These are phyloP conservation scores for Tupaia chinensis DNA, from an alignment of 2,113 vertebrate species.

Conservation along the genomic window DNA sequence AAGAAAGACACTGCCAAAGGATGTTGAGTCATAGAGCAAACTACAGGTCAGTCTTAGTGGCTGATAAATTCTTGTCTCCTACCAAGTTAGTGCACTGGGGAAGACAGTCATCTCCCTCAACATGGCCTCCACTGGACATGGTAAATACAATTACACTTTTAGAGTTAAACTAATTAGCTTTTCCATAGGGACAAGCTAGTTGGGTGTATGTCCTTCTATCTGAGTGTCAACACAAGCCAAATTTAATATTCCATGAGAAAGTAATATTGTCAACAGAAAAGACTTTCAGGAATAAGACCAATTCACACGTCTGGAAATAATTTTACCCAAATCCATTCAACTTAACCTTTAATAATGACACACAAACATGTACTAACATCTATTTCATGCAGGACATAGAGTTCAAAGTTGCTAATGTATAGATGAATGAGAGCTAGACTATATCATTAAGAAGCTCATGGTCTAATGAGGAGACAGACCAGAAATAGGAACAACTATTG, in stretches of 20 bases:
- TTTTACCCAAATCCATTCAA: slow-evolving; percentile 20
- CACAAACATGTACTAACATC: neutral
- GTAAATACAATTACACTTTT: slow-evolving; percentile 16
- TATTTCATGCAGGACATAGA: neutral
- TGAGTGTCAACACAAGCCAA: slow-evolving; percentile 12
- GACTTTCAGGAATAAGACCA: slow-evolving; percentile 32
- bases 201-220: neutral
- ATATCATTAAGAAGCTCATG: neutral
- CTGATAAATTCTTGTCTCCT: neutral
- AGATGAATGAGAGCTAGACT: neutral
- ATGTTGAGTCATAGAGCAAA: neutral
- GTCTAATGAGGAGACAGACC: neutral
- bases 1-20: neutral
- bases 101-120: neutral
- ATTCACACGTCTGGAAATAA: slow-evolving; percentile 1
- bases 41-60: neutral
- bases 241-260: slow-evolving; percentile 1
- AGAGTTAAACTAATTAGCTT: slow-evolving; percentile 17
- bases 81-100: neutral
- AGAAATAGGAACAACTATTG: neutral
- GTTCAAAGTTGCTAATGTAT: neutral
- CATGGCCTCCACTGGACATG: neutral
- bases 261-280: neutral
- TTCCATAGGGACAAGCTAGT: neutral
- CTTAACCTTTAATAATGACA: neutral